These are phyloP conservation scores for Muntiacus muntjak DNA, from an alignment of 2,113 vertebrate species.

Conservation along the genomic window DNA sequence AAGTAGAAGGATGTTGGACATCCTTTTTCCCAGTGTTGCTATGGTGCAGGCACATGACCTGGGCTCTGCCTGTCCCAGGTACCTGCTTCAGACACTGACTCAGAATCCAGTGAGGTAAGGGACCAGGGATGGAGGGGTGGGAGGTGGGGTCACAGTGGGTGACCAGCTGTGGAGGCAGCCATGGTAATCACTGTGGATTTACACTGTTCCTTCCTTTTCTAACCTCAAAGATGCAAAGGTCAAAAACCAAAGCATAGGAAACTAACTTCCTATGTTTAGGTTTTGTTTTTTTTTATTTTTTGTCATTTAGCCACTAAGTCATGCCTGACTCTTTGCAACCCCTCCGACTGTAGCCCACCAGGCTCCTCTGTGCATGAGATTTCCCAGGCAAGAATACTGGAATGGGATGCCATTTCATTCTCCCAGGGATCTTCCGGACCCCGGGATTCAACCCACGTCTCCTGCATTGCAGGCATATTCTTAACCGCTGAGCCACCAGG, in stretches of 20 bases:
- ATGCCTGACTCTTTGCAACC: background rate
- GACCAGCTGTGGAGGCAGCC: background rate
- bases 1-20: background rate
- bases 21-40: background rate
- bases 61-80: background rate
- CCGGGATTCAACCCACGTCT: background rate
- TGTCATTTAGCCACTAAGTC: background rate
- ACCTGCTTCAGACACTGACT: background rate
- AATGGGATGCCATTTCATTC: background rate
- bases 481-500: background rate
- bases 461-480: background rate
- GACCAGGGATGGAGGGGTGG: background rate
- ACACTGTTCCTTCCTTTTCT: background rate
- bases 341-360: rapidly evolving
- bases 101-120: background rate
- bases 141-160: background rate
- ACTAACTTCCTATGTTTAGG: background rate
- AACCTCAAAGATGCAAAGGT: background rate
- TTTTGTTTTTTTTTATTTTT: rapidly evolving
- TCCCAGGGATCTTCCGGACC: background rate
- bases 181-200: background rate
- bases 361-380: background rate
- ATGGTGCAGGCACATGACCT: background rate
- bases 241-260: background rate
- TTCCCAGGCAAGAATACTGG: background rate